Base-by-base conservation (phyloP, 1,140 invertebrate genomes). In the Scaptomyza hsui region DNA sequence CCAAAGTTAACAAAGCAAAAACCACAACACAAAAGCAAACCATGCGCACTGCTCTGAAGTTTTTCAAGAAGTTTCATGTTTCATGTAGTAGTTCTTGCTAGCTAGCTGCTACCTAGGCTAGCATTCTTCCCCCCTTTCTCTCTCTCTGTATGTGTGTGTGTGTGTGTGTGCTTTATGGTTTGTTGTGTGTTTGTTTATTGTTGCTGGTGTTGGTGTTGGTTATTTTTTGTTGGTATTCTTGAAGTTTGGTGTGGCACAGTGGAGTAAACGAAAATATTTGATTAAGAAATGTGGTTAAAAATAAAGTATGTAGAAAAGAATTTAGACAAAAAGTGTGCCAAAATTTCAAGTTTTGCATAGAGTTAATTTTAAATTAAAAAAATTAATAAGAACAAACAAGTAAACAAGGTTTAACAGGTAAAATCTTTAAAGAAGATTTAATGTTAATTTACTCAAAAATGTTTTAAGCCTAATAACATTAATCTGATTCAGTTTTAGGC, bases 11-110 rank as follows among this genome's bases (percentile, higher is more conserved):
- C 78, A 88, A 78, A 77, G 78, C 65, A 70, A 78, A 88, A 88
- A 88, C 82, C 82, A 88, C 82, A 88, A 88, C 82, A 88, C 82
- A 88, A 88, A 88, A 71, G 72, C 65, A 86, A 83, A 80, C 79
- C 80, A 85, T 85, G 80, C 80, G 80, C 80, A 85, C 59, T 82
- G 74, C 72, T 75, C 64, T 53, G 44, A 72, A 83, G 65, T 75
- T 80, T 79, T 41, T 67, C 73, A 86, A 85, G 81, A 86, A 81
- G 73, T 85, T 85, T 77, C 70, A 56, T 59, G 68, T 60, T 61
- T 35, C 42, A 53, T 48, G 56, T 49, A 49, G 64, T 18, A 47
- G 19, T 21, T 21, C 19, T 9, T 5, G 47, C 57, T 42, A 24
- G 47, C 55, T n/a, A n/a, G n/a, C n/a, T n/a, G n/a, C n/a, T 10